Conservation (phyloP, 2,797 vertebrate genomes). For the Decapterus maruadsi region DNA sequence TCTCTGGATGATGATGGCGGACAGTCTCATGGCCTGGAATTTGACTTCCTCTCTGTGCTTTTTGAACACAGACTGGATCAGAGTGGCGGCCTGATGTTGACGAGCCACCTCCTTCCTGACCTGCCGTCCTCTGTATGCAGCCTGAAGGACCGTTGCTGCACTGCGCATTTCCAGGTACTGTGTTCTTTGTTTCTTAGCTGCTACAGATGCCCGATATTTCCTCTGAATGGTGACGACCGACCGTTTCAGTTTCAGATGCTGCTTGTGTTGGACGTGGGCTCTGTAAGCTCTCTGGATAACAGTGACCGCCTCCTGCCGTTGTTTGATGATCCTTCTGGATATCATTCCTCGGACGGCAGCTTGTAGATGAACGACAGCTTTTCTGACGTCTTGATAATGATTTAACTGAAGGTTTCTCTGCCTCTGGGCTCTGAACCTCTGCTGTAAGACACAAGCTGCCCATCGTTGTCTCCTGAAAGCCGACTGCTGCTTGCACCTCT, state of each 20-base stretch:
- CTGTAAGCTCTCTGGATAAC: slow-evolving; percentile 63
- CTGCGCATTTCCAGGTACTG: slow-evolving; percentile 2
- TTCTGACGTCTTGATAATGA: slow-evolving; percentile 30
- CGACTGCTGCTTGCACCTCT: slow-evolving; percentile 12
- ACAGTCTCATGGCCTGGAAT: slow-evolving; percentile 37
- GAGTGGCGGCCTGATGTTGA: slow-evolving; percentile 48
- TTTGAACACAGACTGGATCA: slow-evolving; percentile 52
- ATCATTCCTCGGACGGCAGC: slow-evolving; percentile 64
- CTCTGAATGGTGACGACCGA: slow-evolving; percentile 33
- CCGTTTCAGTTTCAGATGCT: slow-evolving; percentile 31
- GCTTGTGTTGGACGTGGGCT: not conserved
- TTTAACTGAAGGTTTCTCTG: not conserved
- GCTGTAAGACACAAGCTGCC: slow-evolving; percentile 55
- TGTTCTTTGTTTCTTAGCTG: slow-evolving; percentile 21
- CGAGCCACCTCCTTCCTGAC: slow-evolving; percentile 26
- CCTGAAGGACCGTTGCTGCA: slow-evolving; percentile 32
- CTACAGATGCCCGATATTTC: slow-evolving; percentile 23
- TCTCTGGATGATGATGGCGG: slow-evolving; percentile 67
- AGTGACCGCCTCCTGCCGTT: slow-evolving; percentile 44
- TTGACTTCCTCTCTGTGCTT: slow-evolving; percentile 32
- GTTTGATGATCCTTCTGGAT: slow-evolving; percentile 10
- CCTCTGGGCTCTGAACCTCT: slow-evolving; percentile 50
- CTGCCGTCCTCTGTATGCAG: slow-evolving; percentile 30
- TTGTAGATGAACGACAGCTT: slow-evolving; percentile 60
- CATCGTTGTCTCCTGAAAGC: slow-evolving; percentile 35